These are phyloP conservation scores for Craterocephalus amniculus DNA, from an alignment of 2,797 vertebrate species.

Conservation along the genomic window DNA sequence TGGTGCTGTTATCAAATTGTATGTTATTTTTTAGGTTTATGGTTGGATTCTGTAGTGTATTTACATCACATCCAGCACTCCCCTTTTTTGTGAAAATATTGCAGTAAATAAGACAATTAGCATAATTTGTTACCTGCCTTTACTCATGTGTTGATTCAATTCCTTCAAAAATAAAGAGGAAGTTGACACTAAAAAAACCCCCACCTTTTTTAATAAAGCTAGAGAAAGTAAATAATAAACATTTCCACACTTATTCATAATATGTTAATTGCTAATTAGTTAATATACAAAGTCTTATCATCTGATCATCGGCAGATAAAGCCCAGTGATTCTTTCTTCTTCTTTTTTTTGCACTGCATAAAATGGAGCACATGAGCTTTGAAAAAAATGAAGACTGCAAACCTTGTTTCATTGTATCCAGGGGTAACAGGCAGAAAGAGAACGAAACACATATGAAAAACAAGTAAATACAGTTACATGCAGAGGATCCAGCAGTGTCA, in stretches of 20 bases:
- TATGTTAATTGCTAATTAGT: background rate
- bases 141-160: background rate
- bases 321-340: background rate
- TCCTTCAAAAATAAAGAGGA: background rate
- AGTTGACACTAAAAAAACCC: background rate
- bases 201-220: background rate
- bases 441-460: background rate
- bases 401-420: background rate
- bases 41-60: background rate
- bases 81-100: background rate
- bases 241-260: too few relatives aligned
- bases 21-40: background rate
- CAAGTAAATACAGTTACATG: background rate
- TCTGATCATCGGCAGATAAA: background rate
- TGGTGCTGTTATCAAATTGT: background rate
- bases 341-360: background rate
- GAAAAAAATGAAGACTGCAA: background rate
- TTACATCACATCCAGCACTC: background rate
- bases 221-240: background rate
- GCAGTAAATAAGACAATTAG: background rate
- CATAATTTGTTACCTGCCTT: background rate
- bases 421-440: background rate
- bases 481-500: background rate
- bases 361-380: background rate
- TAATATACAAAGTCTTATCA: background rate